Base-by-base conservation (phyloP, 2,888 invertebrate species). In the Leptopilina myrica region DNA sequence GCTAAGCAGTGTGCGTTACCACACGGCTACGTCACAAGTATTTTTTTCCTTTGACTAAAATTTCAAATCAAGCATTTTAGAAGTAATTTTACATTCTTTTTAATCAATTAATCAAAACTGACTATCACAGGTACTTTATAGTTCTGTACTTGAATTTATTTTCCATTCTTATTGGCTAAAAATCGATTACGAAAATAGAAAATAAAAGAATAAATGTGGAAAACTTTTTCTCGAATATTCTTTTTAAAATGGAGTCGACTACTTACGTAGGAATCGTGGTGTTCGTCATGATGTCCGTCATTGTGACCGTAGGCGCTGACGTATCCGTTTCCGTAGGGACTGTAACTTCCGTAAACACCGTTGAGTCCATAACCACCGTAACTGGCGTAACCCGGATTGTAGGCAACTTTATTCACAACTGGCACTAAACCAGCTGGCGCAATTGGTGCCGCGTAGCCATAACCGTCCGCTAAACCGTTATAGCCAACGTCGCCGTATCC, bases 231-330 rank as follows among this genome's bases (percentile, higher is more conserved):
- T 43, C 1, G 7, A 43, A 43, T 8, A 43, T 43, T 43, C 20
- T 43, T 43, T 43, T 7, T 7, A 43, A 43, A 5, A 65, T 33
- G 33, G 33, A 33, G 33, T 33, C 33, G 64, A 53, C 81, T 46
- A 84, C 88, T 88, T 76, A 88, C 89, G 77, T 88, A 84, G 76
- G 82, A 76, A 67, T 88, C 87, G 80, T 87, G 85, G 7, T 85
- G 84, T 65, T 81, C 80, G 69, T 80, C 79, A 9, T 85, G 81
- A 65, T 83, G 83, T 6, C 76, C 81, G 64, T 83, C 80, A n/a
- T 65, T 76, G 14, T 76, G 33, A 15, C 76, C 80, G 26, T 80
- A 78, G 4, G 66, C 80, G 9, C 77, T 66, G 20, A 46, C 12
- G 15, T 67, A 49, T 67, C 49, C 67, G 64, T 64, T 12, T 26